Evolutionary conservation across 2,113 vertebrate species (phyloP).

Genomic region (Spizaetus ornatus): DNA sequence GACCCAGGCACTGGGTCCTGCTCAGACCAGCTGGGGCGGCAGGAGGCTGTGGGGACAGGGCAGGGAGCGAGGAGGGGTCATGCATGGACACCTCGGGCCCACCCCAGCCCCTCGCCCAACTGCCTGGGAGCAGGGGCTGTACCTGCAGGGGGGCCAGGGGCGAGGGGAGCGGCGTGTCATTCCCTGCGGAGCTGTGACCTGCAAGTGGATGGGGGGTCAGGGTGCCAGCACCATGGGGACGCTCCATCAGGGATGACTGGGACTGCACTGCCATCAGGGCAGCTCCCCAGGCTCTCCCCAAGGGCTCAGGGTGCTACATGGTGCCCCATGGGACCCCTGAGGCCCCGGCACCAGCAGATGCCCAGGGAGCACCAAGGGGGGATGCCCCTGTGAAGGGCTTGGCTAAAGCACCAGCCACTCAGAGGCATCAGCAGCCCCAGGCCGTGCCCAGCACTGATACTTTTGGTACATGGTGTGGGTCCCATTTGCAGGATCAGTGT

Average conservation of each 20-base stretch:
- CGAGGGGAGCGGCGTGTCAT: accelerated
- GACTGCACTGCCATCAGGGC: accelerated
- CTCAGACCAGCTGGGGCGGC: constrained; percentile 18
- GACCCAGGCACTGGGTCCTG: constrained; percentile 56
- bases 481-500: background rate
- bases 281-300: background rate
- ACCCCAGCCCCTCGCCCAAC: accelerated
- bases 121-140: background rate
- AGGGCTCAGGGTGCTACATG: background rate
- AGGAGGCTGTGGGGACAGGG: background rate
- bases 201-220: background rate
- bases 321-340: background rate
- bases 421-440: background rate
- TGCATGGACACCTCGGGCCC: accelerated
- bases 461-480: background rate
- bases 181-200: constrained; percentile 6
- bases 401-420: background rate
- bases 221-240: background rate
- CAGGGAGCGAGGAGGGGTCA: background rate
- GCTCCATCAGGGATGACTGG: background rate
- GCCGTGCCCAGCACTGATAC: background rate
- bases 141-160: background rate
- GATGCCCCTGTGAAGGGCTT: background rate
- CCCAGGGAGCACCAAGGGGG: background rate
- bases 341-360: accelerated